Evolutionary conservation across 1,140 invertebrate species (phyloP).

Genomic region (Ericerus pela): DNA sequence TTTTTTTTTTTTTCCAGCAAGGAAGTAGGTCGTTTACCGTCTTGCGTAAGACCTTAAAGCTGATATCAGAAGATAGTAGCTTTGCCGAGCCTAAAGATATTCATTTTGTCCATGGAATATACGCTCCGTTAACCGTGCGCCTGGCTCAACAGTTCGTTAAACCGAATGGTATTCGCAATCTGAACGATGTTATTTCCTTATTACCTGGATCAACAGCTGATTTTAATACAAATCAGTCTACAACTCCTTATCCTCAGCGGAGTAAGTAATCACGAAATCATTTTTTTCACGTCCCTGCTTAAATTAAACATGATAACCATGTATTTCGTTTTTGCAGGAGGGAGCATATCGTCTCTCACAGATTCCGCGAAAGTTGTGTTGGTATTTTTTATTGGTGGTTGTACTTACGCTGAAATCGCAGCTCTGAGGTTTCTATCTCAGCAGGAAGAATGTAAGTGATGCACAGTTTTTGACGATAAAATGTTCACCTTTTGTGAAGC

Average conservation of each 20-base stretch:
- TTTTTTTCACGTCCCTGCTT: not conserved
- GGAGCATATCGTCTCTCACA: constrained; percentile 42
- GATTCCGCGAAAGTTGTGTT: constrained; percentile 65
- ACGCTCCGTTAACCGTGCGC: constrained; percentile 82
- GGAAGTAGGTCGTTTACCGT: constrained; percentile 14
- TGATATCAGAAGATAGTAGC: constrained; percentile 75
- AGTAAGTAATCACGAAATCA: constrained; percentile 7
- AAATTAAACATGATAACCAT: not conserved
- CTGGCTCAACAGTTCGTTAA: constrained; percentile 60
- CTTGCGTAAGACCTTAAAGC: constrained; percentile 45
- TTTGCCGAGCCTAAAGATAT: constrained; percentile 72
- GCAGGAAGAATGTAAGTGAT: constrained; percentile 63
- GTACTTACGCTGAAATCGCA: constrained; percentile 89
- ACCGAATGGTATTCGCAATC: constrained; percentile 63
- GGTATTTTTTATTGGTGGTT: constrained; percentile 90
- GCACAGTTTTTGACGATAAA: too few relatives aligned
- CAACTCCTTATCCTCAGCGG: constrained; percentile 15
- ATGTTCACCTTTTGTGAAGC: too few relatives aligned
- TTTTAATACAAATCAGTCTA: constrained; percentile 35
- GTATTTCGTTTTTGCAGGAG: constrained; percentile 29
- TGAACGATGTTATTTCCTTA: constrained; percentile 47
- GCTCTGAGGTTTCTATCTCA: constrained; percentile 80
- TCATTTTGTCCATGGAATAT: constrained; percentile 84
- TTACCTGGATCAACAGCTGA: constrained; percentile 45
- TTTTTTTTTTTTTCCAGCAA: not conserved